phyloP scores from a whole-genome alignment of 2,888 invertebrate species.

The Dicyrtomina minuta region DNA sequence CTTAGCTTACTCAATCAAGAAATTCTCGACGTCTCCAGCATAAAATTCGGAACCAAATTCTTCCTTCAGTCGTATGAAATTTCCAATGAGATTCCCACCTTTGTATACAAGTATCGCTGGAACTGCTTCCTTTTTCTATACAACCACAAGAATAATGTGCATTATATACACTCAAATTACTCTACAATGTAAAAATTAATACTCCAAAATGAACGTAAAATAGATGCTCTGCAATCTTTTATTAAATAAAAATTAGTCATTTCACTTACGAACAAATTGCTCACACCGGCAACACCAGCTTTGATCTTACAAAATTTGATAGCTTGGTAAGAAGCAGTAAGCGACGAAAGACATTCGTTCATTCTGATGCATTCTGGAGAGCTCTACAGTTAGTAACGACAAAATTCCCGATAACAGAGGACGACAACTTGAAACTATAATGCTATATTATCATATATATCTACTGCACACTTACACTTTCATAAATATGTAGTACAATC shows the following conservation, averaged over 20 bases:
- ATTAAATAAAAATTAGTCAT: too few species aligned
- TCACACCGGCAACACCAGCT: slow-evolving; percentile 79
- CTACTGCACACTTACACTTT: slow-evolving; percentile 56
- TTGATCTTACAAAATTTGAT: slow-evolving; percentile 89
- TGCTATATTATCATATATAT: too few species aligned
- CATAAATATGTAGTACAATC: slow-evolving; percentile 86
- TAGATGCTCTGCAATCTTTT: too few species aligned
- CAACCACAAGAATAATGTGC: too few species aligned
- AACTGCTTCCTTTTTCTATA: slow-evolving; percentile 72
- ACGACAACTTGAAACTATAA: too few species aligned
- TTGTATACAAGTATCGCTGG: slow-evolving; percentile 92
- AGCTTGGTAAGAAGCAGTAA: slow-evolving; percentile 75
- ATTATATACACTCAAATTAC: too few species aligned
- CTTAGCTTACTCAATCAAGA: slow-evolving; percentile 69
- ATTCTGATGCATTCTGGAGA: slow-evolving; percentile 59
- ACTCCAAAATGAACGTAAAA: too few species aligned
- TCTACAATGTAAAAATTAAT: too few species aligned
- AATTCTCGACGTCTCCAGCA: slow-evolving; percentile 85
- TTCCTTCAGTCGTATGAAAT: slow-evolving; percentile 82
- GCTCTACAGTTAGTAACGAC: slow-evolving; percentile 3
- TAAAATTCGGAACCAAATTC: slow-evolving; percentile 89
- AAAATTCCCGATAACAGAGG: too few species aligned
- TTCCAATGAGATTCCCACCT: slow-evolving; percentile 84
- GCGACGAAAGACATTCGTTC: slow-evolving; percentile 75
- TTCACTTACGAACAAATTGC: slow-evolving; percentile 70